Evolutionary conservation across 2,797 vertebrate genomes (phyloP).

Genomic region (Macropus fuliginosus): DNA sequence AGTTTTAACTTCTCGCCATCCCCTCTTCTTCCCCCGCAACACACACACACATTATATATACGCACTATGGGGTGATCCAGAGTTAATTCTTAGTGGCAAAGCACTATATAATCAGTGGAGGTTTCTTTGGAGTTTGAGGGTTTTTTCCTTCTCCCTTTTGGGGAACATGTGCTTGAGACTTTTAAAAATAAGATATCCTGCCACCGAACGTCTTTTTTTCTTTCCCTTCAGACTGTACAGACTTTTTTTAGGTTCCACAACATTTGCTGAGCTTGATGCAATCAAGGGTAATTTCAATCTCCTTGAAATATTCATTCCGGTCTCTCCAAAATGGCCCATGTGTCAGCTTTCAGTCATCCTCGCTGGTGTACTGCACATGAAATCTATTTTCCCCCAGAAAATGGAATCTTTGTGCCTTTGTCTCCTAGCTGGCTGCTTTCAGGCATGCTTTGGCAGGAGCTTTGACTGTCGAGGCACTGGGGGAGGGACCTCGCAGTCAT

Average conservation of each 20-base stretch:
- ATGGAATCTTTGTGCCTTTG: constrained; percentile 95
- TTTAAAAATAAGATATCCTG: constrained; percentile 54
- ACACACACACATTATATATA: neutral
- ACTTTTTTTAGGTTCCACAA: constrained; percentile 65
- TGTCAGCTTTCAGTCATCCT: constrained; percentile 85
- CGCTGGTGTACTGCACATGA: constrained; percentile 86
- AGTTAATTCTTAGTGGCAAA: constrained; percentile 55
- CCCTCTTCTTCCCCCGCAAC: neutral
- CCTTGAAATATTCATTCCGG: constrained; percentile 67
- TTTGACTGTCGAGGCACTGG: constrained; percentile 82
- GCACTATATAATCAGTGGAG: neutral
- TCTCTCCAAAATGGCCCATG: constrained; percentile 77
- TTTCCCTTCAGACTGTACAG: constrained; percentile 62
- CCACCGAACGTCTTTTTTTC: constrained; percentile 63
- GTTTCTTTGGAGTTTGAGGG: constrained; percentile 44
- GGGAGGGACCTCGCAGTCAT: constrained; percentile 82
- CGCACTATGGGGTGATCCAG: neutral
- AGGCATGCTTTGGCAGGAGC: constrained; percentile 92
- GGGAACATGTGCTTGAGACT: constrained; percentile 65
- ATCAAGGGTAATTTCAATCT: constrained; percentile 75
- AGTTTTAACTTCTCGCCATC: constrained; percentile 50
- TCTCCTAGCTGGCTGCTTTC: constrained; percentile 87
- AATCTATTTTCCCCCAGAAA: constrained; percentile 89
- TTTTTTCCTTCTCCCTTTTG: constrained; percentile 44
- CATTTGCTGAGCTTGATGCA: constrained; percentile 71